Evolutionary conservation across 2,113 vertebrate genomes (phyloP).

Genomic region (Xenopus borealis): DNA sequence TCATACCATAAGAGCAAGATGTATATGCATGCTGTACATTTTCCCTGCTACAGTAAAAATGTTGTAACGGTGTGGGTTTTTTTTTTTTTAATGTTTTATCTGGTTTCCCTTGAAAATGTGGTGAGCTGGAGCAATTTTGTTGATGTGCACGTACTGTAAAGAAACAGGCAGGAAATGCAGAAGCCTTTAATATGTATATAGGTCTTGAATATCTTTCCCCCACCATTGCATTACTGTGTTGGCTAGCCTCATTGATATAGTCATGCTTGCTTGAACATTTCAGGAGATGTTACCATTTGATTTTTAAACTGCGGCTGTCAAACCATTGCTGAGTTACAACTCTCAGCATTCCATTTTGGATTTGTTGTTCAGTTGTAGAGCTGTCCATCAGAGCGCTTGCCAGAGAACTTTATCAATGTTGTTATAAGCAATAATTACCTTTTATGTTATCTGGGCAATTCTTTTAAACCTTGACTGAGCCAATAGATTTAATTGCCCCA

Average conservation of each 20-base stretch:
- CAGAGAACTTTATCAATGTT: conserved; percentile 54
- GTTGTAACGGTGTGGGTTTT: conserved; percentile 47
- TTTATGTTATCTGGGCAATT: conserved; percentile 52
- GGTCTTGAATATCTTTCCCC: conserved; percentile 49
- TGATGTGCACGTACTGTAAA: conserved; percentile 47
- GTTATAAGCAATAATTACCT: conserved; percentile 69
- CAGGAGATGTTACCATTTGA: not conserved
- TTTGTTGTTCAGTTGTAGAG: too few relatives aligned
- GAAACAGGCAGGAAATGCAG: conserved; percentile 62
- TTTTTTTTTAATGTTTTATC: conserved; percentile 39
- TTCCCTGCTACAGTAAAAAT: conserved; percentile 21
- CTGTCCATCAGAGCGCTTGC: not conserved
- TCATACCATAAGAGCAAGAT: conserved; percentile 55
- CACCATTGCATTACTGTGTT: not conserved
- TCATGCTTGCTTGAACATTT: conserved; percentile 51
- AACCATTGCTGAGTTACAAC: too few relatives aligned
- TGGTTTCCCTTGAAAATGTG: conserved; percentile 55
- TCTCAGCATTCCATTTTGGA: too few relatives aligned
- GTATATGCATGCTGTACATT: conserved; percentile 62
- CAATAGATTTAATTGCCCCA: conserved; percentile 54
- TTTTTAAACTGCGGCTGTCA: too few relatives aligned
- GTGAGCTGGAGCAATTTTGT: conserved; percentile 76
- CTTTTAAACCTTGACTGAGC: conserved; percentile 61
- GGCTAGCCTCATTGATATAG: conserved; percentile 17
- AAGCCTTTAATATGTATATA: conserved; percentile 61